phyloP scores from a whole-genome alignment of 2,888 invertebrate genomes.

The Synanthedon andrenaeformis region DNA sequence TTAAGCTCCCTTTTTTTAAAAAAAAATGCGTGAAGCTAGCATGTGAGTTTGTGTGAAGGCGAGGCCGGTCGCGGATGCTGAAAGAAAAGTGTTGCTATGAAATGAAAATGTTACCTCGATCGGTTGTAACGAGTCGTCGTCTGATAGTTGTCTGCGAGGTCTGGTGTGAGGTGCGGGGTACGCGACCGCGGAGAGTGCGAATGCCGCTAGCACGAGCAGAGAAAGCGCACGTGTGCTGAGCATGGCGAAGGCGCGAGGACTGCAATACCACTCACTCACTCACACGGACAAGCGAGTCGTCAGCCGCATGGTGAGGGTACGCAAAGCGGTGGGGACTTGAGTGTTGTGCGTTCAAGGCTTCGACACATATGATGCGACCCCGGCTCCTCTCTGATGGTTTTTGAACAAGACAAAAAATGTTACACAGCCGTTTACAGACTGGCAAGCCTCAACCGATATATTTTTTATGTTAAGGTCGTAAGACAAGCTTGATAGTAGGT shows the following conservation, averaged over 20 bases:
- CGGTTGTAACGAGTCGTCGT: constrained; percentile 52
- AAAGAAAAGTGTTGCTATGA: background rate
- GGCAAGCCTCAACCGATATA: too few species aligned
- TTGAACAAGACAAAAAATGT: too few species aligned
- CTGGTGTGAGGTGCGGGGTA: constrained; percentile 14
- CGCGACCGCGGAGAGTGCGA: constrained; percentile 13
- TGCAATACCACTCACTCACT: background rate
- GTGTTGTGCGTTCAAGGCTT: background rate
- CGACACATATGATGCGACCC: too few species aligned
- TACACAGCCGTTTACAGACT: too few species aligned
- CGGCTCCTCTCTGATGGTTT: too few species aligned
- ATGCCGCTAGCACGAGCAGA: constrained; percentile 15
- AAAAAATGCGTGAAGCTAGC: constrained; percentile 8
- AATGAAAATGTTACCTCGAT: constrained; percentile 33
- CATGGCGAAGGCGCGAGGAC: constrained; percentile 11
- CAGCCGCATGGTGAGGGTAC: background rate
- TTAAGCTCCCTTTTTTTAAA: too few species aligned
- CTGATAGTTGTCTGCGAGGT: constrained; percentile 45
- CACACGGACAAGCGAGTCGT: background rate
- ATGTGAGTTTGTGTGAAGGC: constrained; percentile 6
- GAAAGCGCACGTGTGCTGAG: constrained; percentile 18
- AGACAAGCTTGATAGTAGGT: too few species aligned
- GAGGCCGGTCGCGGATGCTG: constrained; percentile 6
- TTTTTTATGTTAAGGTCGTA: too few species aligned
- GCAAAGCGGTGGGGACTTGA: background rate